Percentiles rank a stretch among this genome's conserved stretches.
phyloP scores from a whole-genome alignment of 2,113 vertebrate genomes.

The Mormyrus lacerda region DNA sequence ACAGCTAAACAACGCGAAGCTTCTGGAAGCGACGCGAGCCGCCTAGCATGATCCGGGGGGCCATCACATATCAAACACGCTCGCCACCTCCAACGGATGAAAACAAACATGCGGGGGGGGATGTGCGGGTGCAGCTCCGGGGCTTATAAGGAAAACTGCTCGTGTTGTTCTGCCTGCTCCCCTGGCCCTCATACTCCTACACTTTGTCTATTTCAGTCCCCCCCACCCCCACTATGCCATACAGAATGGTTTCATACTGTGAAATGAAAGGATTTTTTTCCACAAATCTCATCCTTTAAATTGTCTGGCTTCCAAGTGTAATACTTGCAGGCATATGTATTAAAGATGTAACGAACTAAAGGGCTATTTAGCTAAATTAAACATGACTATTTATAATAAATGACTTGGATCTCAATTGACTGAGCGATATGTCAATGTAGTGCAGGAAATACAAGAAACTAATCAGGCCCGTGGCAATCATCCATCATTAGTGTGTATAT shows the following conservation, averaged over 20 bases:
- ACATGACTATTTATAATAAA: slow-evolving; percentile 13
- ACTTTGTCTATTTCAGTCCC: not conserved
- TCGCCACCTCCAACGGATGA: not conserved
- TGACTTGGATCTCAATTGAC: not conserved
- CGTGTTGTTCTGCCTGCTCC: not conserved
- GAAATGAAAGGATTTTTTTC: not conserved
- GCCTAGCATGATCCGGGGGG: not conserved
- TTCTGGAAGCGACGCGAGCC: not conserved
- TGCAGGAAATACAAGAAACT: not conserved
- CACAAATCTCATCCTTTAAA: not conserved
- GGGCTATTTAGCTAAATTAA: slow-evolving; percentile 5
- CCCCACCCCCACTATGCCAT: not conserved
- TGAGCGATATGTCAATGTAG: slow-evolving; percentile 2
- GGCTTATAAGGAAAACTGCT: not conserved
- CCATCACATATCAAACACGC: not conserved
- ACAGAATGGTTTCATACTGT: not conserved
- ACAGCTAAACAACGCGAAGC: not conserved
- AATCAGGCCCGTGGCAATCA: not conserved
- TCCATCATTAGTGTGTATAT: not conserved
- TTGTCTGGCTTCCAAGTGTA: not conserved
- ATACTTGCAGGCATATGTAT: slow-evolving; percentile 5
- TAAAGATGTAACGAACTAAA: not conserved
- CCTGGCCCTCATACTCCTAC: not conserved
- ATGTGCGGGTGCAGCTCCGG: not conserved
- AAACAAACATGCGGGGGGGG: not conserved